These are phyloP conservation scores for Drosophila anomelani DNA, from an alignment of 2,888 invertebrate genomes.

Conservation along the genomic window DNA sequence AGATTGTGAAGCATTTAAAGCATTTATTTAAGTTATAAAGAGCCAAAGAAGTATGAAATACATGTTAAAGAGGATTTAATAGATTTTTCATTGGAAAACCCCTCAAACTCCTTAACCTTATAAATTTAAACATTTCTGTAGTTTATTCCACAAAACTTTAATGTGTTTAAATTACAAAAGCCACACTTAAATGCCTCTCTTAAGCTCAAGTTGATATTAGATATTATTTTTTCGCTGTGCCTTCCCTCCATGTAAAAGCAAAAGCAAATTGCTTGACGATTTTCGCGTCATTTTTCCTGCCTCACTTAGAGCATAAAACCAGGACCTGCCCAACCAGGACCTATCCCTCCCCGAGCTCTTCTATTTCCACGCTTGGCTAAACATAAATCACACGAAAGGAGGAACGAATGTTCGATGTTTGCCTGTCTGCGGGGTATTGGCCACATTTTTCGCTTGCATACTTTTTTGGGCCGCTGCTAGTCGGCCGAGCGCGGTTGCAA, in stretches of 20 bases:
- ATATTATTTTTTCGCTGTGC: conserved; percentile 15
- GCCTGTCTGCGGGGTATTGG: conserved; percentile 15
- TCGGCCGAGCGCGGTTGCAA: conserved; percentile 17
- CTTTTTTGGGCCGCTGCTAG: conserved; percentile 8
- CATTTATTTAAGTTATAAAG: background rate
- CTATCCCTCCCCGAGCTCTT: background rate
- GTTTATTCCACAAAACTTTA: background rate
- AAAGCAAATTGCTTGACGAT: conserved; percentile 46
- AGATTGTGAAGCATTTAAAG: background rate
- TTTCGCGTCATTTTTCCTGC: conserved; percentile 47
- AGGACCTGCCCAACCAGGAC: background rate
- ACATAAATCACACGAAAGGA: conserved; percentile 65
- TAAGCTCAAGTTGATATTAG: background rate
- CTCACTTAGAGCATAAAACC: conserved; percentile 7
- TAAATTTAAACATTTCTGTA: background rate
- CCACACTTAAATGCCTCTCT: background rate
- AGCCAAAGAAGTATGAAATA: background rate
- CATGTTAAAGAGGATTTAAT: background rate
- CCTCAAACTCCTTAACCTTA: too few relatives aligned
- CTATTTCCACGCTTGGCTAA: conserved; percentile 38
- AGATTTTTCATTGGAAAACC: background rate
- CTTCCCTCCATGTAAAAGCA: background rate
- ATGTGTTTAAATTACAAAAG: background rate
- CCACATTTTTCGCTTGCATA: conserved; percentile 42
- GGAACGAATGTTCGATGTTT: conserved; percentile 34